A percentile compares a stretch with the other conserved stretches of the same genome.
These are phyloP conservation scores for Drosophila repletoides DNA, from an alignment of 1,140 invertebrate genomes.

Conservation along the genomic window DNA sequence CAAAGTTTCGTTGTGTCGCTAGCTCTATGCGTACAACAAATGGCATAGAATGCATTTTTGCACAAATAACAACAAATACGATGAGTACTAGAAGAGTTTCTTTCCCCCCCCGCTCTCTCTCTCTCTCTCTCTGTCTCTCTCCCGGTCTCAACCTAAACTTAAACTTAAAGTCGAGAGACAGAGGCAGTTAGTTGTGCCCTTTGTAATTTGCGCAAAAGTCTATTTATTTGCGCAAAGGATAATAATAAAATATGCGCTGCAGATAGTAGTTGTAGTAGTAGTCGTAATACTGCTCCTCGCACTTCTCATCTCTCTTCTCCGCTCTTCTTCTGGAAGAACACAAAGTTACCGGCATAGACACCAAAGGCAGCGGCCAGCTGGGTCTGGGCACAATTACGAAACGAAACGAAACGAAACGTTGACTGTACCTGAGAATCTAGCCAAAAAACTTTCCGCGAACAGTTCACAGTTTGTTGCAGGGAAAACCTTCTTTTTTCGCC, in stretches of 20 bases:
- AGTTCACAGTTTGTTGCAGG: constrained; percentile 47
- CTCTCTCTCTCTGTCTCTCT: neutral
- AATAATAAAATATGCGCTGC: constrained; percentile 77
- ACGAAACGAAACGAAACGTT: constrained; percentile 24
- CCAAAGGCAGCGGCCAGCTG: constrained; percentile 24
- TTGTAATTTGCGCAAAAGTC: constrained; percentile 77
- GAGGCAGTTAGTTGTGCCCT: constrained; percentile 67
- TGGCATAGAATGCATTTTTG: constrained; percentile 30
- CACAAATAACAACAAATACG: neutral
- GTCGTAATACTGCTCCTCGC: no score
- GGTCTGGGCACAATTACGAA: constrained; percentile 23
- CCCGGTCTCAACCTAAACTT: no score
- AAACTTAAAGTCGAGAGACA: constrained; percentile 74
- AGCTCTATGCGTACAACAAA: constrained; percentile 63
- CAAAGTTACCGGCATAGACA: constrained; percentile 40
- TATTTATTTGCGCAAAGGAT: constrained; percentile 74
- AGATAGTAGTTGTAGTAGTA: constrained; percentile 55
- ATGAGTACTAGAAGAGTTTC: constrained; percentile 8
- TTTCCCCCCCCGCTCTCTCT: no score
- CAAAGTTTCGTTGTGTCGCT: constrained; percentile 73
- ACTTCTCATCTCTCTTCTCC: no score
- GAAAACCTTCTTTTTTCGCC: constrained; percentile 3
- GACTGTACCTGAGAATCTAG: constrained; percentile 55
- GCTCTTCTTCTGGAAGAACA: no score
- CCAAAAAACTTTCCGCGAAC: constrained; percentile 60